Percentiles rank a stretch among this genome's conserved stretches.
Evolutionary conservation across 2,888 invertebrate genomes (phyloP).

Genomic region (Drosophila mettleri): DNA sequence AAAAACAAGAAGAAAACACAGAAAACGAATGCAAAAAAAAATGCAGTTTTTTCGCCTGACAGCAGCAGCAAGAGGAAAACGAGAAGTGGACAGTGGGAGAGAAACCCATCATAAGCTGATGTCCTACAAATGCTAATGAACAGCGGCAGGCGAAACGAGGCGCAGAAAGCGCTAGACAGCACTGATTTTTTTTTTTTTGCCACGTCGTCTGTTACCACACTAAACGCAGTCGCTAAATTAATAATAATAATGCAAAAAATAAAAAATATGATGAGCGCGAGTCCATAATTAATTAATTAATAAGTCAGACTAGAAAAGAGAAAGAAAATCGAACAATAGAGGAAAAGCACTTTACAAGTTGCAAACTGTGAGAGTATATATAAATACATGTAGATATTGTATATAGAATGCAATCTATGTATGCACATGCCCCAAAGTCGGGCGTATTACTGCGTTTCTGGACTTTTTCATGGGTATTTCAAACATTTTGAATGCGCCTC

Average conservation of each 20-base stretch:
- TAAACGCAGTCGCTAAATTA: slow-evolving; percentile 34
- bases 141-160: slow-evolving; percentile 19
- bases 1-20: slow-evolving; percentile 9
- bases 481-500: slow-evolving; percentile 51
- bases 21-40: slow-evolving; percentile 49
- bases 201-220: neutral
- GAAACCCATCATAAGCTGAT: slow-evolving; percentile 34
- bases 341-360: neutral
- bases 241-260: slow-evolving; percentile 33
- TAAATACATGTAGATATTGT: neutral
- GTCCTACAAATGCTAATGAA: slow-evolving; percentile 61
- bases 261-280: slow-evolving; percentile 44
- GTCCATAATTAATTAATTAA: slow-evolving; percentile 68
- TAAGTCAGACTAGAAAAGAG: slow-evolving; percentile 43
- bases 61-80: slow-evolving; percentile 1
- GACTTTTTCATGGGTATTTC: slow-evolving; percentile 25
- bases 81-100: neutral
- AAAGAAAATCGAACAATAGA: neutral
- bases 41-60: slow-evolving; percentile 48
- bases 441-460: neutral
- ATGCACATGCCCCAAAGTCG: neutral
- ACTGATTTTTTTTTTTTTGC: slow-evolving; percentile 19
- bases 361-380: neutral
- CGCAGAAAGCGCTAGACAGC: slow-evolving; percentile 20
- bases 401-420: neutral